These are phyloP conservation scores for Porites rus DNA, from an alignment of 92 coral and sea anemone genomes.

Conservation along the genomic window DNA sequence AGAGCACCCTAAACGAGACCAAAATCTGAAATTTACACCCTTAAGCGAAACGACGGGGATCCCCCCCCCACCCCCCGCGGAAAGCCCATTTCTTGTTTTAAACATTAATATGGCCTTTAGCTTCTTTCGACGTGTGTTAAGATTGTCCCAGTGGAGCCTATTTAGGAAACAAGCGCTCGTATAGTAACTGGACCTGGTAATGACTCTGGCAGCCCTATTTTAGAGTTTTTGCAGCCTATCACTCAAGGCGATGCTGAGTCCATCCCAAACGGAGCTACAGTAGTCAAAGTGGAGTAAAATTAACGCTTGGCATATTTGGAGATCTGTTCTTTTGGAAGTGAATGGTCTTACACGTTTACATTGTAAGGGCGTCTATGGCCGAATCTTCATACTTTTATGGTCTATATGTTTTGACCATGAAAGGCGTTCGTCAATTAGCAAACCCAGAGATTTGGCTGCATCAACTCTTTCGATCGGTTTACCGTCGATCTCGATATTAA, in stretches of 20 bases:
- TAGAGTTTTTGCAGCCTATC: background rate
- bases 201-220: conserved; percentile 1
- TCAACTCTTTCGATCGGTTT: background rate
- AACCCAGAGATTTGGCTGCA: background rate
- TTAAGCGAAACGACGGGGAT: too few relatives aligned
- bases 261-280: background rate
- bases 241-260: background rate
- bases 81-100: background rate
- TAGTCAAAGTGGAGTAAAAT: conserved; percentile 24
- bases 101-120: background rate
- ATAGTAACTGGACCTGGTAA: background rate
- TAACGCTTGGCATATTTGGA: conserved; percentile 9
- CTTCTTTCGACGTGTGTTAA: background rate
- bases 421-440: background rate
- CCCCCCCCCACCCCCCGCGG: too few relatives aligned
- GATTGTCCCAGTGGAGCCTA: conserved; percentile 1
- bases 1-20: too few relatives aligned
- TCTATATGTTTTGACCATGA: background rate
- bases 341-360: background rate
- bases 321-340: background rate
- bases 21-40: too few relatives aligned
- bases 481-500: too few relatives aligned
- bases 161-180: conserved; percentile 1
- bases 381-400: background rate
- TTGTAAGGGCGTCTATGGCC: conserved; percentile 11